Evolutionary conservation across 2,113 vertebrate species (phyloP), one percentile per base, ranked within the genome.

Genomic region (Engystomops pustulosus): DNA sequence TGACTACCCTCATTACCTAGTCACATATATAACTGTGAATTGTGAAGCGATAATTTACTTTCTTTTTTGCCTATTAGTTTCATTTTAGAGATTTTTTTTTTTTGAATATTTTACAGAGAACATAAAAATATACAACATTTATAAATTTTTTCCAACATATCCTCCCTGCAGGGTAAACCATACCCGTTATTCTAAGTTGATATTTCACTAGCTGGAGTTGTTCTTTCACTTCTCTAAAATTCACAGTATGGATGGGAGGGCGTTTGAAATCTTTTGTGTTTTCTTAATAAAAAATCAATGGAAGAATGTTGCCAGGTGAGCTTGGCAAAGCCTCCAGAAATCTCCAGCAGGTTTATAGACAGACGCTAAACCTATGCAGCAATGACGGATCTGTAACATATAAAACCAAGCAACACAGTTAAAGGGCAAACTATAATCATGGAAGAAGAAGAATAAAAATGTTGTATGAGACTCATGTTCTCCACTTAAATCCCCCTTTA

Each of bases 161-260:
- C 25, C 15, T 74, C 12, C 74, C 77, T 12, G 20, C 12, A 44
- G 80, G 25, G 80, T 81, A 85, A 25, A 83, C 86, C 44, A 75
- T 78, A 27, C 83, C 75, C 1, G 14, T 62, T 81, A 86, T 58
- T 87, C 86, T 78, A 47, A 87, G 85, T 0, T 76, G 41, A 60
- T 47, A 86, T 58, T 81, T 85, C 69, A 76, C 76, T 49, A 34
- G 53, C 30, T 25, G 55, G n/a, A 41, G 67, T 1, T 80, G 45
- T 23, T 85, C 32, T 25, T 84, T 87, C 45, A 1, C 70, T 5
- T 65, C 12, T 41, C 81, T 32, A 34, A 87, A 44, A 62, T 81
- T n/a, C 75, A 87, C 9, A 51, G 2, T 83, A 78, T 87, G 0
- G 75, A 72, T 82, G 0, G 80, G n/a, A 81, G 76, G 1, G 83